A percentile compares a stretch with the other conserved stretches of the same genome.
Conservation (phyloP, 1,140 invertebrate species). For the Archegozetes longisetosus region DNA sequence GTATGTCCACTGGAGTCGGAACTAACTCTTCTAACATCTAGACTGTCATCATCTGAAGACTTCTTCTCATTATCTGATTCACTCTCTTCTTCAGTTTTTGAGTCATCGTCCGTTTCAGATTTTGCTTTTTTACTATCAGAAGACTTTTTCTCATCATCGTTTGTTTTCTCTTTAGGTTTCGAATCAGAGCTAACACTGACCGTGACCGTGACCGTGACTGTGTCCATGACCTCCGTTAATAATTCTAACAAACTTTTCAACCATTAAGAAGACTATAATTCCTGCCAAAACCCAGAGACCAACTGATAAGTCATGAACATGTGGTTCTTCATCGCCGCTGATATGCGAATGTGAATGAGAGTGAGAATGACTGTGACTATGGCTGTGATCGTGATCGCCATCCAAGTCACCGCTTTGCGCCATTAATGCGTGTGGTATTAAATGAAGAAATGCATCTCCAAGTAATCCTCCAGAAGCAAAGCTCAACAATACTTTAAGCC, state of each 20-base stretch:
- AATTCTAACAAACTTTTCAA: slow-evolving; percentile 80
- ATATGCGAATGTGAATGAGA: slow-evolving; percentile 21
- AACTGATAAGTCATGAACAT: slow-evolving; percentile 57
- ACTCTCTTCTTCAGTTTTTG: slow-evolving; percentile 6
- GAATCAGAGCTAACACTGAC: neutral
- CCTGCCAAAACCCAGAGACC: slow-evolving; percentile 77
- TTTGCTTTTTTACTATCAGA: no score
- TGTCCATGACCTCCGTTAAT: slow-evolving; percentile 64
- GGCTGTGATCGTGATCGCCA: slow-evolving; percentile 34
- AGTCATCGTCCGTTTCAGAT: no score
- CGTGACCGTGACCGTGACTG: slow-evolving; percentile 32
- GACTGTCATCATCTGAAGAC: neutral
- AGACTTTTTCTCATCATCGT: neutral
- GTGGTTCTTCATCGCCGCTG: slow-evolving; percentile 25
- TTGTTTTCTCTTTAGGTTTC: slow-evolving; percentile 19
- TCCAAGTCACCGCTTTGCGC: slow-evolving; percentile 32
- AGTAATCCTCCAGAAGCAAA: slow-evolving; percentile 88
- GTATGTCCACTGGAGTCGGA: no score
- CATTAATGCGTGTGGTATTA: slow-evolving; percentile 82
- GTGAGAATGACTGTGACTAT: slow-evolving; percentile 32
- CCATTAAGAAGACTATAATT: slow-evolving; percentile 75
- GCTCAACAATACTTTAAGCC: slow-evolving; percentile 73
- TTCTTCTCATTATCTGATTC: slow-evolving; percentile 12
- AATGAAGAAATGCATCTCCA: slow-evolving; percentile 88
- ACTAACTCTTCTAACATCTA: no score